phyloP scores from a whole-genome alignment of 2,113 vertebrate genomes.

The Hirundichthys speculiger region DNA sequence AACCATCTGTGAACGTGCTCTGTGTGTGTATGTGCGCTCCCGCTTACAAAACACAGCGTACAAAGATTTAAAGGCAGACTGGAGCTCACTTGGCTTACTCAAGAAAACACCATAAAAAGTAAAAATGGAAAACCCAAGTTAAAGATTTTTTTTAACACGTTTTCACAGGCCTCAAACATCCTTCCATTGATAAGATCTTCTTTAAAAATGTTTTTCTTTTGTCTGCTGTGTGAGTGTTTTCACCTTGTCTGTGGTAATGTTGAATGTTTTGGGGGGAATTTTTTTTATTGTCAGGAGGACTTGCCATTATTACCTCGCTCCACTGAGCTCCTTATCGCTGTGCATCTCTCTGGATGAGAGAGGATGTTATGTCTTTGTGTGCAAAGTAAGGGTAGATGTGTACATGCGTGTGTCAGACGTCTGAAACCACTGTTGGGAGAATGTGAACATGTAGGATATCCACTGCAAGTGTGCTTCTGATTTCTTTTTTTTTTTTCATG shows the following conservation, averaged over 20 bases:
- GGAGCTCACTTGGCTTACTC: slow-evolving; percentile 25
- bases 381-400: not conserved
- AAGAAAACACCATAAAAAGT: slow-evolving; percentile 70
- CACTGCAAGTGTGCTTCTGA: slow-evolving; percentile 29
- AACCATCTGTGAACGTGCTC: slow-evolving; percentile 74
- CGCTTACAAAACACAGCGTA: slow-evolving; percentile 25
- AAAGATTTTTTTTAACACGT: slow-evolving; percentile 10
- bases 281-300: slow-evolving; percentile 27
- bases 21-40: slow-evolving; percentile 18
- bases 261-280: slow-evolving; percentile 34
- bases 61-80: slow-evolving; percentile 53
- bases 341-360: slow-evolving; percentile 6
- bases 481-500: slow-evolving; percentile 50
- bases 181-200: slow-evolving; percentile 52
- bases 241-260: slow-evolving; percentile 5
- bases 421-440: too few species aligned
- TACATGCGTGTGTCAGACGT: not conserved
- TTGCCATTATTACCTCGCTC: slow-evolving; percentile 15
- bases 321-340: slow-evolving; percentile 37
- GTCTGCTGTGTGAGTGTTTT: slow-evolving; percentile 23
- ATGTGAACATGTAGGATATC: slow-evolving; percentile 4
- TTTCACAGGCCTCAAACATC: slow-evolving; percentile 37
- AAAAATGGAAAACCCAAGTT: slow-evolving; percentile 45
- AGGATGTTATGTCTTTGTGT: slow-evolving; percentile 55
- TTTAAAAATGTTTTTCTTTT: slow-evolving; percentile 23